phyloP scores from a whole-genome alignment of 2,888 invertebrate species.

The Sepioteuthis lessoniana region DNA sequence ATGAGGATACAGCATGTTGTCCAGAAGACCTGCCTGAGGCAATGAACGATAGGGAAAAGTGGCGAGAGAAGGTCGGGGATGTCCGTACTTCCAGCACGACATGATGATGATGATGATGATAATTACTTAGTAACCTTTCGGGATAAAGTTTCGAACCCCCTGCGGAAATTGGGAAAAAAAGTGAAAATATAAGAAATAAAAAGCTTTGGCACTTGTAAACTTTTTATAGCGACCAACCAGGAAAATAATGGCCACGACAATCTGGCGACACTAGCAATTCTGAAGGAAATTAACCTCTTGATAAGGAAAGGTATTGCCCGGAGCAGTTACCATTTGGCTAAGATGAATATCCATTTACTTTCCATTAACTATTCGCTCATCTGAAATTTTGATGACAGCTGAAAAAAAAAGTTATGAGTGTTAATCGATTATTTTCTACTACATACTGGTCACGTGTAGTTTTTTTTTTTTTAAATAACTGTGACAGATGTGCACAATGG shows the following conservation, averaged over 20 bases:
- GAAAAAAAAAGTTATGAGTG: background rate
- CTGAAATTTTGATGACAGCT: background rate
- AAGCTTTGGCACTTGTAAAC: background rate
- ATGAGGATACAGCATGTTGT: too few species aligned
- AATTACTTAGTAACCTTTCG: too few species aligned
- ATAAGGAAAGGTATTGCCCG: background rate
- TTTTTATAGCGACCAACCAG: background rate
- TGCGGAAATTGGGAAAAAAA: too few species aligned
- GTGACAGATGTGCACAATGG: too few species aligned
- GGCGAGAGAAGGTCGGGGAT: too few species aligned
- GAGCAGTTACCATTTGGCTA: background rate
- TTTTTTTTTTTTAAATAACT: too few species aligned
- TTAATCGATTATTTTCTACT: background rate
- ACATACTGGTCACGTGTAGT: background rate
- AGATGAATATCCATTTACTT: background rate
- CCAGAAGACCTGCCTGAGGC: too few species aligned
- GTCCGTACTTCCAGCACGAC: too few species aligned
- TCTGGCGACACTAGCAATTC: background rate
- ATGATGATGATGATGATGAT: too few species aligned
- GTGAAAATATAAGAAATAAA: too few species aligned
- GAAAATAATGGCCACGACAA: constrained; percentile 5
- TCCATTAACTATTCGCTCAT: background rate
- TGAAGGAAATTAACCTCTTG: background rate
- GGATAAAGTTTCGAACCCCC: too few species aligned
- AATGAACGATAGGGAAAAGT: too few species aligned